Base-by-base conservation (phyloP, 1,140 invertebrate genomes). In the Akabosia matsudoensis region DNA sequence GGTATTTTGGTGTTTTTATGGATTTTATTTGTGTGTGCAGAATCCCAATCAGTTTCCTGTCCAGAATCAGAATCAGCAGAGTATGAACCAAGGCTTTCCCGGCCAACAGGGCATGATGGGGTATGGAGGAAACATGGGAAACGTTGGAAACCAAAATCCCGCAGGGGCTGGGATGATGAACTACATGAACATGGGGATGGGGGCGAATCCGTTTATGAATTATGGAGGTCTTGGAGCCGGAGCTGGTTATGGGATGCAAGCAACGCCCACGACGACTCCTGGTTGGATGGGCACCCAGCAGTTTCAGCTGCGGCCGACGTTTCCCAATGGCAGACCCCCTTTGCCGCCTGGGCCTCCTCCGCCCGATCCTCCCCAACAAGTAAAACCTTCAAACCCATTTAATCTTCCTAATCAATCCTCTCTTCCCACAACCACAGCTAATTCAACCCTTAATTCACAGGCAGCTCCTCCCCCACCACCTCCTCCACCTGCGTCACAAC, bases 301-400 rank as follows among this genome's bases (percentile, higher is more conserved):
- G 31, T 51, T 37, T 37, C 70, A 72, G 37, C 34, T 30, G 10
- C 70, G 45, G 24, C 70, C 34, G 24, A 16, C 3, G 10, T 72
- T 45, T 72, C 70, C 70, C 45, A 26, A 34, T 13, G 33, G 54
- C 2, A 28, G 74, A 31, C 74, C 74, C 24, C 74, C 77, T 1
- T 34, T 75, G 7, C 77, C 77, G 3, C 77, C 77, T 1, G 74
- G 74, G 28, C 77, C 77, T 3, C 74, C 74, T 2, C 74, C 74
- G 1, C 64, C 67, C 10, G 77, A 78, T n/a, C n/a, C n/a, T n/a
- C n/a, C 22, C 26, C 30, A 56, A 7, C 76, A 70, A 30, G 28
- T 70, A 22, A 56, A 56, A 45, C 7, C 7, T 18, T 45, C 37
- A 45, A 45, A 45, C 18, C 37, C 7, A 45, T 45, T 45, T 45